These are phyloP conservation scores for Scaptomyza graminum DNA, from an alignment of 1,140 invertebrate species.

Conservation along the genomic window DNA sequence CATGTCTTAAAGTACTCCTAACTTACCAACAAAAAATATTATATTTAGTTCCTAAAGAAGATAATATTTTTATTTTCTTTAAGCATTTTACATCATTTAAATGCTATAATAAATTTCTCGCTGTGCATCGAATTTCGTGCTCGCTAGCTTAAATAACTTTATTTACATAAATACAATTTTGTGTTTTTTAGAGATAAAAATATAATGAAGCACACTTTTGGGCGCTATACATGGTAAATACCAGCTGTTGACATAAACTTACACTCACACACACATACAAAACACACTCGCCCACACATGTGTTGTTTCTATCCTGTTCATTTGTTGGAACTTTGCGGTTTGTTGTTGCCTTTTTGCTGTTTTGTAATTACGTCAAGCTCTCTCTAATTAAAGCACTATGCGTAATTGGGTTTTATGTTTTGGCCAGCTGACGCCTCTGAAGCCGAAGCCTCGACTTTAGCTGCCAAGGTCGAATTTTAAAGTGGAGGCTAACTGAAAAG, in stretches of 20 bases:
- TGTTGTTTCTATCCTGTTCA: conserved; percentile 28
- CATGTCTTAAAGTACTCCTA: no score
- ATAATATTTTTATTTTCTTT: no score
- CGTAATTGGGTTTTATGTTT: conserved; percentile 62
- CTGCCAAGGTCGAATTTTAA: conserved; percentile 20
- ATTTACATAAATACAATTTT: conserved; percentile 15
- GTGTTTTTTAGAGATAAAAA: conserved; percentile 25
- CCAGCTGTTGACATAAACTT: conserved; percentile 57
- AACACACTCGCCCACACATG: conserved; percentile 1
- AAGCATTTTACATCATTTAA: no score
- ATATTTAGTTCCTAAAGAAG: no score
- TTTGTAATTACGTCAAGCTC: conserved; percentile 67
- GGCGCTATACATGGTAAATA: conserved; percentile 33
- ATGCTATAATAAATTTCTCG: no score
- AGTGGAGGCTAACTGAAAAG: conserved; percentile 10
- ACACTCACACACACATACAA: conserved; percentile 10
- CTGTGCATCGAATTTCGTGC: background rate
- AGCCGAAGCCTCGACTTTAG: background rate
- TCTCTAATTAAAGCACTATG: conserved; percentile 65
- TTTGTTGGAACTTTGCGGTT: conserved; percentile 23
- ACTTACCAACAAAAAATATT: no score
- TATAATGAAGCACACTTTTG: conserved; percentile 47
- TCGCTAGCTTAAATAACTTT: background rate
- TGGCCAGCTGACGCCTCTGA: conserved; percentile 27
- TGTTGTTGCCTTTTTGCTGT: conserved; percentile 53